Base-by-base conservation (phyloP, 2,888 invertebrate genomes). In the Nomada fabriciana region DNA sequence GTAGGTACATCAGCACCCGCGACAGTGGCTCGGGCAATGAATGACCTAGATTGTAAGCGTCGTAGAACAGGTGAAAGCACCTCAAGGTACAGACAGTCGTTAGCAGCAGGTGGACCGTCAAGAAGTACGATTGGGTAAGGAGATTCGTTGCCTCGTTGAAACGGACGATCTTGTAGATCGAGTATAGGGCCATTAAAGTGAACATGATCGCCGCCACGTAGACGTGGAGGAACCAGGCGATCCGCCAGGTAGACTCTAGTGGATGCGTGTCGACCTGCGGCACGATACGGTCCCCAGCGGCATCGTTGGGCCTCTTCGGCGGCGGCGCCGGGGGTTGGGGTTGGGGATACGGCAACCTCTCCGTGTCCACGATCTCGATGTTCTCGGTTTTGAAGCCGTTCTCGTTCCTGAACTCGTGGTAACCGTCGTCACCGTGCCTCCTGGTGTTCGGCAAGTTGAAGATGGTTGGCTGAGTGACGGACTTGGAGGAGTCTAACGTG, bases 211-310 rank as follows among this genome's bases (percentile, higher is more conserved):
- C 98, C 0, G 97, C 97, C 57, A 97, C 94, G 94, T 98, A 98
- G 7, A 98, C 97, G 92, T 98, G 98, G 11, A 98, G 96, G 90
- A 98, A 97, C 98, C 98, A 98, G 1, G 98, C 98, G 86, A 97
- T 96, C 0, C 97, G 96, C 97, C 97, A 97, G 0, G 97, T 96
- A 0, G 95, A 95, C 1, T 95, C 95, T 18, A 92, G 79, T 10
- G 93, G 91, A 86, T 93, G 91, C n/a, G 90, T 89, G 0, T 95
- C 94, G 23, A 95, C 93, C 85, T 95, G 95, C 9, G 93, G 91
- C 0, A 95, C 88, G 36, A 87, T 83, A 23, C 86, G 88, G 42
- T 91, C 88, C 18, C 78, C 83, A 11, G 76, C 83, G 43, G 76
- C 83, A 47, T 88, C 86, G 73, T 86, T 85, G 0, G 93, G 93